A percentile compares a stretch with the other conserved stretches of the same genome.
Conservation (phyloP, 2,113 vertebrate species). For the Tachuris rubrigastra region DNA sequence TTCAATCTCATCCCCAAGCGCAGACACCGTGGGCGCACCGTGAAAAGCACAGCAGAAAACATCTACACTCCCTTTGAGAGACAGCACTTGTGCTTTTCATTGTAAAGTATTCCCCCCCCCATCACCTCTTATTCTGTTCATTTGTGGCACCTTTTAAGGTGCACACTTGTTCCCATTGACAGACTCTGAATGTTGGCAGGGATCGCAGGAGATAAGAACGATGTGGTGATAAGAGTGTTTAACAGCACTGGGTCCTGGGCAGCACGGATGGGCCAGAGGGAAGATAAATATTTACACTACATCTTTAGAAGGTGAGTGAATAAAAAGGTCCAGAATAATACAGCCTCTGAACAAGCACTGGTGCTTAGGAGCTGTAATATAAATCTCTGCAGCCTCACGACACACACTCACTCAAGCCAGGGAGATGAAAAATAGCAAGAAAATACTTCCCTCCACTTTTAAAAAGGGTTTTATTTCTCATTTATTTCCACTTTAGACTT, state of each 20-base stretch:
- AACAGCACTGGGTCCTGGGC: constrained; percentile 1
- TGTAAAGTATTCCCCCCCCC: background rate
- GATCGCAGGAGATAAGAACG: constrained; percentile 24
- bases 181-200: background rate
- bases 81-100: background rate
- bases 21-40: rapidly evolving
- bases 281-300: constrained; percentile 65
- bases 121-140: background rate
- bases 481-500: constrained; percentile 56
- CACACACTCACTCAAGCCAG: constrained; percentile 48
- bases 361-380: constrained; percentile 43
- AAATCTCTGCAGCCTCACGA: constrained; percentile 31
- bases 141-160: background rate
- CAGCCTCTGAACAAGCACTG: constrained; percentile 1
- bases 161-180: background rate
- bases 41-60: background rate
- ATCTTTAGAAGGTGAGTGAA: constrained; percentile 48
- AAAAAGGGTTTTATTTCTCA: constrained; percentile 59
- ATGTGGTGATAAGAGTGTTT: constrained; percentile 57
- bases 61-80: background rate
- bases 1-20: background rate
- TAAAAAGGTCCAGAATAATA: constrained; percentile 50
- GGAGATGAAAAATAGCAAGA: constrained; percentile 62
- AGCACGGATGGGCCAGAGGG: background rate
- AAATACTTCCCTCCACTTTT: constrained; percentile 46